A percentile compares a stretch with the other conserved stretches of the same genome.
Conservation (phyloP, 2,797 vertebrate species). For the Tadarida brasiliensis region DNA sequence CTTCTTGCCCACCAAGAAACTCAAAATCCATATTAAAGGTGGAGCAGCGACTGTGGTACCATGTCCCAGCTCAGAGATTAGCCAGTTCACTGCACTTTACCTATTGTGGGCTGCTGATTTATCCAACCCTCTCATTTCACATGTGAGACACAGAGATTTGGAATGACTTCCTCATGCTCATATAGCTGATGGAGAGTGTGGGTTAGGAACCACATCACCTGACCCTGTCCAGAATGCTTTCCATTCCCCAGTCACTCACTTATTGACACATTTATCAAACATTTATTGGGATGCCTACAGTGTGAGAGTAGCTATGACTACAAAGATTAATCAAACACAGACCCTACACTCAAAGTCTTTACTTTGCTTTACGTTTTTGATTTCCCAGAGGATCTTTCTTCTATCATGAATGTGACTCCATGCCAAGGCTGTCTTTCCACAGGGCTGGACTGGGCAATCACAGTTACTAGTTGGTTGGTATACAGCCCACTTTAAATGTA, state of each 20-base stretch:
- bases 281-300: background rate
- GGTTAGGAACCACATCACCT: background rate
- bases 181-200: background rate
- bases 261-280: background rate
- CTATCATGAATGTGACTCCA: background rate
- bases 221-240: background rate
- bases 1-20: background rate
- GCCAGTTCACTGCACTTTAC: background rate
- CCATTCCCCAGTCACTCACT: background rate
- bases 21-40: background rate
- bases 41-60: background rate
- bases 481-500: background rate
- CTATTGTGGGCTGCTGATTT: background rate
- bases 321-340: background rate
- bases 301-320: background rate
- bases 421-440: background rate
- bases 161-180: background rate
- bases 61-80: background rate
- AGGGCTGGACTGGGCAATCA: background rate
- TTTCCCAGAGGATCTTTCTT: slow-evolving; percentile 29
- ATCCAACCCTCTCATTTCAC: background rate
- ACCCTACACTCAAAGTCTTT: background rate
- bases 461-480: background rate
- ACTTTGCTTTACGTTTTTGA: background rate
- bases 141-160: background rate